These are phyloP conservation scores for Leptinotarsa tumamoca DNA, from an alignment of 2,888 invertebrate species.

Conservation along the genomic window DNA sequence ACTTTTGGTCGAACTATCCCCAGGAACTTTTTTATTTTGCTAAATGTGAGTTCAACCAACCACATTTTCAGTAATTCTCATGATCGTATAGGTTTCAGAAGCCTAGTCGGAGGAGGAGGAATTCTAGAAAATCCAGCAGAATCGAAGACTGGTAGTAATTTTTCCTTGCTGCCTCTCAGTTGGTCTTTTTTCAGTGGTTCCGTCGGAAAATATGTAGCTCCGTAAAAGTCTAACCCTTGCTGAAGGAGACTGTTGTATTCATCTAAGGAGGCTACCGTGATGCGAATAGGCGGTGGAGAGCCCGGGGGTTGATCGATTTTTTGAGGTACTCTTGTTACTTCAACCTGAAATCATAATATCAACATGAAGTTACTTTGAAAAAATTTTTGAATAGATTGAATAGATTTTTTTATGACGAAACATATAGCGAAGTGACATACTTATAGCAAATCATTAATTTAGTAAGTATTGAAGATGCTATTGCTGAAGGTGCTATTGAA, in stretches of 20 bases:
- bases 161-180: slow-evolving; percentile 70
- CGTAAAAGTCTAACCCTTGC: slow-evolving; percentile 88
- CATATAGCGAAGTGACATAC: too few relatives aligned
- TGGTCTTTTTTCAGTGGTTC: slow-evolving; percentile 73
- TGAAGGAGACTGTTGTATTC: slow-evolving; percentile 83
- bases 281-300: slow-evolving; percentile 76
- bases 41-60: slow-evolving; percentile 34
- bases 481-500: too few relatives aligned
- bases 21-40: slow-evolving; percentile 26
- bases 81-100: slow-evolving; percentile 64
- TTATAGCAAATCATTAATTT: too few relatives aligned
- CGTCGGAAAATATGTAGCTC: slow-evolving; percentile 88
- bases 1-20: neutral
- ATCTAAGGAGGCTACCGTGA: slow-evolving; percentile 81
- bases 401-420: too few relatives aligned
- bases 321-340: slow-evolving; percentile 74
- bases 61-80: slow-evolving; percentile 37
- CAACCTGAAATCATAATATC: slow-evolving; percentile 66
- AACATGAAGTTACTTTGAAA: neutral
- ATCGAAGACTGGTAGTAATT: slow-evolving; percentile 81
- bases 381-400: too few relatives aligned
- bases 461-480: too few relatives aligned
- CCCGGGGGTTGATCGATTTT: slow-evolving; percentile 71
- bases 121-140: slow-evolving; percentile 87
- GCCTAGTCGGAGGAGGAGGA: slow-evolving; percentile 83